phyloP scores from a whole-genome alignment of 2,797 vertebrate species.

The Synanceia verrucosa region DNA sequence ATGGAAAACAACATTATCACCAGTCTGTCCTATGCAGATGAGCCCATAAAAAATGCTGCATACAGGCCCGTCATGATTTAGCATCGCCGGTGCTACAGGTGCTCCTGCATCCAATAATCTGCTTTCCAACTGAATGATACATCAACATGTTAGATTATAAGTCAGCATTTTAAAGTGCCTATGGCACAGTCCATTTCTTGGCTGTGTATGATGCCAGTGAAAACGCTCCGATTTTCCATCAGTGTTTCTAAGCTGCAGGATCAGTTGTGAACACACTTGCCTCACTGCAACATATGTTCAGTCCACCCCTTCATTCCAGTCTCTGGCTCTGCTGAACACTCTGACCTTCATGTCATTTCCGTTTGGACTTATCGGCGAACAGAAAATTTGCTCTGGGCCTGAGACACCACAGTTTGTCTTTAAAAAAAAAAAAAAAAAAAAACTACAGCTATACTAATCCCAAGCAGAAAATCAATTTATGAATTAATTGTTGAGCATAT shows the following conservation, averaged over 20 bases:
- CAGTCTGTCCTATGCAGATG: constrained; percentile 40
- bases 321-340: constrained; percentile 33
- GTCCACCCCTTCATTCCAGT: constrained; percentile 24
- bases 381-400: constrained; percentile 47
- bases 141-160: constrained; percentile 20
- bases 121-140: constrained; percentile 31
- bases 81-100: constrained; percentile 23
- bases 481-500: constrained; percentile 72
- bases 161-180: background rate
- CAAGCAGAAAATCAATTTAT: constrained; percentile 72
- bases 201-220: background rate
- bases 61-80: constrained; percentile 28
- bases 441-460: constrained; percentile 61
- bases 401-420: constrained; percentile 48
- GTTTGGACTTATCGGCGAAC: constrained; percentile 55
- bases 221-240: background rate
- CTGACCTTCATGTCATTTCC: constrained; percentile 58
- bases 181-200: background rate
- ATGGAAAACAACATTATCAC: constrained; percentile 46
- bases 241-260: background rate
- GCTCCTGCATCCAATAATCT: constrained; percentile 20
- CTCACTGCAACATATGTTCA: constrained; percentile 18
- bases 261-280: background rate
- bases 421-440: no score
- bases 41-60: constrained; percentile 40